Conservation (phyloP, 2,113 vertebrate species). For the Pangasianodon hypophthalmus region DNA sequence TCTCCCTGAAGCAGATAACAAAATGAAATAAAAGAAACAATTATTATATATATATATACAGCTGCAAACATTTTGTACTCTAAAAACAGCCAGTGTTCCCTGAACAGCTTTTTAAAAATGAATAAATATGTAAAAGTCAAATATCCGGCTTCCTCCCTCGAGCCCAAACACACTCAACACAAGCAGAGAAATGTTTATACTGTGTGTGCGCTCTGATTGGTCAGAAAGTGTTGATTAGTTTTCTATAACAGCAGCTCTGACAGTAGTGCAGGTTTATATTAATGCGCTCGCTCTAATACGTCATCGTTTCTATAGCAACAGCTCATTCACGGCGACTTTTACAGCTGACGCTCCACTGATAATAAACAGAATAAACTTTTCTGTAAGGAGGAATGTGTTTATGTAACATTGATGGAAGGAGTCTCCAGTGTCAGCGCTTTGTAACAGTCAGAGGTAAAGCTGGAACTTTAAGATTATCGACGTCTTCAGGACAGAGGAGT, state of each 20-base stretch:
- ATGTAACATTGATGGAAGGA: neutral
- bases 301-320: neutral
- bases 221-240: neutral
- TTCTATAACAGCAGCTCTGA: neutral
- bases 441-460: neutral
- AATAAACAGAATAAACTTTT: too few species aligned
- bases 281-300: too few species aligned
- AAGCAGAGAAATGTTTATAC: neutral
- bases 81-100: neutral
- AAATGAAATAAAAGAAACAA: neutral
- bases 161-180: neutral
- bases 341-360: too few species aligned
- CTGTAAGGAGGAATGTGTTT: neutral
- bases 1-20: neutral
- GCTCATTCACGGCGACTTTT: neutral
- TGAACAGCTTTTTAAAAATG: neutral
- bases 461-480: neutral
- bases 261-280: neutral
- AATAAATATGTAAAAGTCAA: neutral
- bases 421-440: neutral
- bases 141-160: neutral
- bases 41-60: neutral
- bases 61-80: neutral
- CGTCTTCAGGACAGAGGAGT: neutral
- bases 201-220: neutral